phyloP scores from a whole-genome alignment of 2,113 vertebrate genomes.

The Oryzias celebensis region DNA sequence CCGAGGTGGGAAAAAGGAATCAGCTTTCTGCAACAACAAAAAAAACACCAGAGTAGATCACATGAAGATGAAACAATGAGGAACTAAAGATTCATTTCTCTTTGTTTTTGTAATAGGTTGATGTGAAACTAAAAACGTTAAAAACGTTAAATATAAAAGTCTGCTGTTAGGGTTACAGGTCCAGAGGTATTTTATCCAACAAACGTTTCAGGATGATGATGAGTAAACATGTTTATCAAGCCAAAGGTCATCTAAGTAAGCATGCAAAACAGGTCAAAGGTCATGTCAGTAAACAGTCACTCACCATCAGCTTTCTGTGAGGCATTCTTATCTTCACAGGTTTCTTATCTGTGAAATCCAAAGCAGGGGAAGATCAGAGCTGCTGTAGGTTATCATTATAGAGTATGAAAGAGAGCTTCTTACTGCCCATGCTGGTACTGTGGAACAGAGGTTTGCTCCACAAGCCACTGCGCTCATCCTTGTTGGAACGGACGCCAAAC shows the following conservation, averaged over 20 bases:
- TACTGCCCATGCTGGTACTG: slow-evolving; percentile 83
- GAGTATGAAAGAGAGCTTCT: slow-evolving; percentile 31
- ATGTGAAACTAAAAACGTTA: too few species aligned
- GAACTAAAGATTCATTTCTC: too few species aligned
- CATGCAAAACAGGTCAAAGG: too few species aligned
- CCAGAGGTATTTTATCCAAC: too few species aligned
- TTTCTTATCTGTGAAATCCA: slow-evolving; percentile 61
- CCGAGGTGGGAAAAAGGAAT: slow-evolving; percentile 54
- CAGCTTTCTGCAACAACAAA: slow-evolving; percentile 62
- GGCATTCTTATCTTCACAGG: slow-evolving; percentile 43
- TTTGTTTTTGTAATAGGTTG: too few species aligned
- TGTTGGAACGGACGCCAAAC: slow-evolving; percentile 88
- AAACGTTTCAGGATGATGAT: too few species aligned
- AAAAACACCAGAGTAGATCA: background rate
- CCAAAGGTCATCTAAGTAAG: too few species aligned
- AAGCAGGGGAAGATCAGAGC: background rate
- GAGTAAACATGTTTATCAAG: too few species aligned
- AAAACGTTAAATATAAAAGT: too few species aligned
- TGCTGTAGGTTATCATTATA: background rate
- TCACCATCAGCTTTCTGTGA: slow-evolving; percentile 34
- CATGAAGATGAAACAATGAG: background rate
- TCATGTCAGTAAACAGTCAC: background rate
- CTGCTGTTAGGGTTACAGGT: too few species aligned
- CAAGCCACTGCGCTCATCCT: slow-evolving; percentile 77
- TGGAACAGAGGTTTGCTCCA: slow-evolving; percentile 90